Evolutionary conservation across 2,797 vertebrate species (phyloP).

Genomic region (Acanthopagrus latus): DNA sequence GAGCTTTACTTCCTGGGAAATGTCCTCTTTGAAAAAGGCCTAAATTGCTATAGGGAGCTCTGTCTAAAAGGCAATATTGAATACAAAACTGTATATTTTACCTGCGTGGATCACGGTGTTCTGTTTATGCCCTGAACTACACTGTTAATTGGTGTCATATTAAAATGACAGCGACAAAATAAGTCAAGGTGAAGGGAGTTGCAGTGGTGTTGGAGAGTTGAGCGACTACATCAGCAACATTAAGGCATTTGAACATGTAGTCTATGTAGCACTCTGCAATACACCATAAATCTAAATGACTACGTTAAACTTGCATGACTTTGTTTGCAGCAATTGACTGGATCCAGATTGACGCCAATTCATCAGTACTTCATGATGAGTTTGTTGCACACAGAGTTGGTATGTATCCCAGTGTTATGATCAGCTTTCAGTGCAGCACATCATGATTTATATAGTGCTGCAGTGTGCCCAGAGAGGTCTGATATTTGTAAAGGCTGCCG

Average conservation of each 20-base stretch:
- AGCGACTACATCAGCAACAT: neutral
- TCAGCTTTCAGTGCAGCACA: neutral
- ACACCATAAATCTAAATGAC: accelerated
- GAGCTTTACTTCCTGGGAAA: too few relatives aligned
- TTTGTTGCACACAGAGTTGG: conserved; percentile 98
- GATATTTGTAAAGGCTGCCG: neutral
- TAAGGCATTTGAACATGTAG: neutral
- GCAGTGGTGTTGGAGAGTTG: neutral
- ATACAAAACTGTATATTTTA: neutral
- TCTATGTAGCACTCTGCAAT: neutral
- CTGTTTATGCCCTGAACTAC: neutral
- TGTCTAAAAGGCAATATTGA: too few relatives aligned
- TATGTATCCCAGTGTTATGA: conserved; percentile 74
- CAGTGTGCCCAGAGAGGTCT: neutral
- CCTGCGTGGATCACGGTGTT: neutral
- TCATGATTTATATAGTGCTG: neutral
- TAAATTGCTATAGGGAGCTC: too few relatives aligned
- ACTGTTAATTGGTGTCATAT: neutral
- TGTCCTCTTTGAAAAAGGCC: too few relatives aligned
- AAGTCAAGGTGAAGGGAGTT: neutral
- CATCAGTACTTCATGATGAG: conserved; percentile 96
- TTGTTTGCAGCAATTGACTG: conserved; percentile 93
- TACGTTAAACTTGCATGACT: neutral
- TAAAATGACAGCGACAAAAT: neutral
- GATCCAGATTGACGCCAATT: conserved; percentile 99